Percentiles rank a stretch among this genome's conserved stretches.
Conservation (phyloP, 1,140 invertebrate genomes). For the Capitella teleta region DNA sequence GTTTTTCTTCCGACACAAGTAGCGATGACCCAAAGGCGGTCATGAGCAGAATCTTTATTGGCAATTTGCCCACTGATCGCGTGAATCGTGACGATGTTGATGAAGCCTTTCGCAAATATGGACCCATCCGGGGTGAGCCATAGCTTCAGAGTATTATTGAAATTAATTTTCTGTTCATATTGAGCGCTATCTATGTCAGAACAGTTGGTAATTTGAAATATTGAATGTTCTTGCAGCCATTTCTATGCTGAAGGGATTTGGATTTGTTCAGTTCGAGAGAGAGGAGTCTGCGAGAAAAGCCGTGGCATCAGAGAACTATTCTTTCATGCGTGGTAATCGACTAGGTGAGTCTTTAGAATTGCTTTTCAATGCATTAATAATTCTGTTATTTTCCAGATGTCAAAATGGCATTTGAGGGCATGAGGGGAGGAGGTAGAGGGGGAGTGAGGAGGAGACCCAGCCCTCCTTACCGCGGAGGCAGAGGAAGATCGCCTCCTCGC, state of each 20-base stretch:
- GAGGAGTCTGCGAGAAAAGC: conserved; percentile 62
- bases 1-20: conserved; percentile 9
- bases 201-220: conserved; percentile 1
- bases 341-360: conserved; percentile 41
- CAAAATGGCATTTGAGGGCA: conserved; percentile 47
- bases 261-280: conserved; percentile 70
- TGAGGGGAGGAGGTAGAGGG: too few species aligned
- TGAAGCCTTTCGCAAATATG: conserved; percentile 61
- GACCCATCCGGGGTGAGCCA: conserved; percentile 46
- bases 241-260: conserved; percentile 63
- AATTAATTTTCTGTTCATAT: conserved; percentile 6
- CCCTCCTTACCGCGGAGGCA: too few species aligned
- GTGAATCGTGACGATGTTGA: conserved; percentile 57
- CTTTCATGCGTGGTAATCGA: conserved; percentile 56
- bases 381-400: conserved; percentile 41
- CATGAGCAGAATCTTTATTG: conserved; percentile 62
- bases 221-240: conserved; percentile 46
- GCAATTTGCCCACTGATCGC: conserved; percentile 54
- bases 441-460: too few species aligned
- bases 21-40: conserved; percentile 53
- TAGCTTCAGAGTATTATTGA: conserved; percentile 1
- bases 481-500: too few species aligned
- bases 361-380: not conserved
- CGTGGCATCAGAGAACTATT: conserved; percentile 56
- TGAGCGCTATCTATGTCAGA: not conserved